These are phyloP conservation scores for Ostrea edulis DNA, from an alignment of 1,140 invertebrate species.

Conservation along the genomic window DNA sequence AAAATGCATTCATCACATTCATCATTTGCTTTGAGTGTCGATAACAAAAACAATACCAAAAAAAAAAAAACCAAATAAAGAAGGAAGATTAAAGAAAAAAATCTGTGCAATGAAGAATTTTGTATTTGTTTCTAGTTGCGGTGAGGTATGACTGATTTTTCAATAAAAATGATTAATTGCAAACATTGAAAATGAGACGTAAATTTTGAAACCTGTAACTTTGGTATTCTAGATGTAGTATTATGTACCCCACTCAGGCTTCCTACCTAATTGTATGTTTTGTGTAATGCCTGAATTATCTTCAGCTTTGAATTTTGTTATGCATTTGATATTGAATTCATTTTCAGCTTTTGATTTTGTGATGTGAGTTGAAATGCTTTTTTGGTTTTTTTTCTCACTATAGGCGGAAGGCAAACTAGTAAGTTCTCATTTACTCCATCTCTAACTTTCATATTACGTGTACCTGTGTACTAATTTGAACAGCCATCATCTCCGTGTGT, in stretches of 20 bases:
- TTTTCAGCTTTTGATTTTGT: conserved; percentile 34
- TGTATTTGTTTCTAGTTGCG: background rate
- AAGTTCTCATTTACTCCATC: conserved; percentile 36
- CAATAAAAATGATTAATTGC: too few relatives aligned
- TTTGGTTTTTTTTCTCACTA: conserved; percentile 44
- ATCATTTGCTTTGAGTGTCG: conserved; percentile 4
- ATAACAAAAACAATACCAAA: background rate
- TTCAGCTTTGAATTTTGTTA: background rate
- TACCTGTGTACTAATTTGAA: too few relatives aligned
- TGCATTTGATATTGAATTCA: background rate
- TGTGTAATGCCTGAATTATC: background rate
- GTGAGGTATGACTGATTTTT: background rate
- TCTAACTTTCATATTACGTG: background rate
- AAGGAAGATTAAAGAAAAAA: too few relatives aligned
- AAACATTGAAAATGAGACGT: too few relatives aligned
- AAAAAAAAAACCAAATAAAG: too few relatives aligned
- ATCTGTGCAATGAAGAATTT: too few relatives aligned
- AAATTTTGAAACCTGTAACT: too few relatives aligned
- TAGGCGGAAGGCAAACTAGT: conserved; percentile 53
- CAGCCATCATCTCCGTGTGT: background rate
- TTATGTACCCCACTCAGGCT: background rate
- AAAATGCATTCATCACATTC: background rate
- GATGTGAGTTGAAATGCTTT: conserved; percentile 25
- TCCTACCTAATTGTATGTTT: background rate
- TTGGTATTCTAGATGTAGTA: background rate